Base-by-base conservation (phyloP, 2,113 vertebrate species). In the Cryptomyrus ogoouensis region DNA sequence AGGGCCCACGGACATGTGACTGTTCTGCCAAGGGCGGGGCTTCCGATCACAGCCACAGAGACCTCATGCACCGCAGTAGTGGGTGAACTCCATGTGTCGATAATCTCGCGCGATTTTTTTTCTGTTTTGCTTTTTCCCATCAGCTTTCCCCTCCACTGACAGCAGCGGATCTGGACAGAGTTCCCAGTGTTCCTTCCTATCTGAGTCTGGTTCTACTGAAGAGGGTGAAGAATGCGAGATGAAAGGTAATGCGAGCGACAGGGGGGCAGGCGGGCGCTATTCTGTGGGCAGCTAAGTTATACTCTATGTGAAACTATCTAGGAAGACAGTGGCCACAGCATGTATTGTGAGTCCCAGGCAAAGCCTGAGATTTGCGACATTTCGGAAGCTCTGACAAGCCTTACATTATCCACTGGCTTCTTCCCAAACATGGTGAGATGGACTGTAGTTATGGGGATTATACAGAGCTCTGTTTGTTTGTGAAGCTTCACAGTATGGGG, bases 151-250 rank as follows among this genome's bases (percentile, higher is more conserved):
- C 91, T 96, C 96, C 1, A 97, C 97, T 21, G 98, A 98, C 91
- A 99, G 97, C 0, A 97, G 96, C 6, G 97, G 96, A 85, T 99
- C 98, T 88, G 96, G 96, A 91, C 96, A 96, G 92, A 97, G 97
- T 92, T 99, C 97, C 27, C 97, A 93, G 0, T 97, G 97, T 91
- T 99, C 98, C 3, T 93, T 94, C 88, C 93, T 97, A 39, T 98
- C 98, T 0, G 97, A 99, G 93, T 98, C 97, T 0, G 97, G 96
- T 90, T 99, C 98, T 0, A 94, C 94, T 0, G 97, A 98, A 84
- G 98, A 98, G 56, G 95, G 97, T 93, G 97, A 98, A 89, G 97
- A 98, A 88, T 96, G 96, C 0, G 97, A 98, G 93, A 95, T 97
- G 35, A 95, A 77, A 97, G 98, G 98, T 99, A 96, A 62, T 31